A percentile compares a stretch with the other conserved stretches of the same genome.
phyloP scores from a whole-genome alignment of 1,140 invertebrate genomes.

The Drosophila subobscura region DNA sequence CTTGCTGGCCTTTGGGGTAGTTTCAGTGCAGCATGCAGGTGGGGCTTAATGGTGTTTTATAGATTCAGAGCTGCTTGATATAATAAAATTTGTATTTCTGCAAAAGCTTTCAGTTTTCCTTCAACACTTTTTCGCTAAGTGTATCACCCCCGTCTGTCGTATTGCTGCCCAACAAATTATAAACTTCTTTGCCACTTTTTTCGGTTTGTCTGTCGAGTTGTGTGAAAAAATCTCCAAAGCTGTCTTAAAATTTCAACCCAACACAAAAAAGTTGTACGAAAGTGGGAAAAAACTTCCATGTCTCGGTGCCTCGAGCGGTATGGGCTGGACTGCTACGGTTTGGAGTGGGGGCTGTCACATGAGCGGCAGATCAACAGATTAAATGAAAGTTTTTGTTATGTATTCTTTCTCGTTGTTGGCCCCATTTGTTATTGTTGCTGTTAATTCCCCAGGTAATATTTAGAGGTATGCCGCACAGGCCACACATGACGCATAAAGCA shows the following conservation, averaged over 20 bases:
- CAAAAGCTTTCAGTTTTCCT: too few species aligned
- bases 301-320: slow-evolving; percentile 10
- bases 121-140: slow-evolving; percentile 14
- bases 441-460: slow-evolving; percentile 57
- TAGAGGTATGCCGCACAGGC: slow-evolving; percentile 21
- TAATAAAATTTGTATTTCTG: too few species aligned
- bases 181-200: slow-evolving; percentile 28
- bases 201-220: slow-evolving; percentile 44
- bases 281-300: slow-evolving; percentile 46
- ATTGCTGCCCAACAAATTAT: slow-evolving; percentile 7
- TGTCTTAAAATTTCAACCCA: slow-evolving; percentile 65
- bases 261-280: slow-evolving; percentile 43
- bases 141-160: slow-evolving; percentile 12
- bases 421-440: slow-evolving; percentile 35
- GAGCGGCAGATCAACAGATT: slow-evolving; percentile 74
- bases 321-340: too few species aligned
- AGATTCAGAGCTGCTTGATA: too few species aligned
- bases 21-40: too few species aligned
- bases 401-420: slow-evolving; percentile 13
- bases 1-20: background rate
- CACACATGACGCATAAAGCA: slow-evolving; percentile 59
- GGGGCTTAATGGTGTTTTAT: too few species aligned
- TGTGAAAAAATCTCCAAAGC: slow-evolving; percentile 68
- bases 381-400: slow-evolving; percentile 62
- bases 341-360: slow-evolving; percentile 40